These are phyloP conservation scores for Moxostoma hubbsi DNA, from an alignment of 2,797 vertebrate genomes.

Conservation along the genomic window DNA sequence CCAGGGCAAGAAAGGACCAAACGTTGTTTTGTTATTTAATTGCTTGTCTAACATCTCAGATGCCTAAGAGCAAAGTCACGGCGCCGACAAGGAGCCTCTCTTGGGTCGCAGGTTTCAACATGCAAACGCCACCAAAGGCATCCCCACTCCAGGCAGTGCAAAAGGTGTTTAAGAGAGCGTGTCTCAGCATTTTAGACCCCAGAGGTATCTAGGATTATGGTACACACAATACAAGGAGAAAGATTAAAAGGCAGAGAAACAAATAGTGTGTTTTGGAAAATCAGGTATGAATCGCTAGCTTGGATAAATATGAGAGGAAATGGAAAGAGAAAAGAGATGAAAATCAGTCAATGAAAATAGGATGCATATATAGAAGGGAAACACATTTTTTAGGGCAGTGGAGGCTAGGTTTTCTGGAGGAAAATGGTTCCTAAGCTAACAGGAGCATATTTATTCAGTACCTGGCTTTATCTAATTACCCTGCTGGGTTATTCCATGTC, in stretches of 20 bases:
- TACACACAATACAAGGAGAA: conserved; percentile 22
- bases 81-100: conserved; percentile 45
- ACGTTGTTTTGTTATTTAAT: conserved; percentile 22
- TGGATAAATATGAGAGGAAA: conserved; percentile 13
- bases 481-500: no score
- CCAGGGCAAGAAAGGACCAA: conserved; percentile 20
- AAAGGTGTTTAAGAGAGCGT: conserved; percentile 56
- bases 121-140: conserved; percentile 55
- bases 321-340: no score
- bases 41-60: conserved; percentile 41
- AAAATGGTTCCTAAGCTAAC: conserved; percentile 22
- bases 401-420: conserved; percentile 9
- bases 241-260: conserved; percentile 30
- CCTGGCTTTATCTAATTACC: background rate
- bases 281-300: background rate
- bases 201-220: conserved; percentile 54
- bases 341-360: no score
- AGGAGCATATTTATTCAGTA: background rate
- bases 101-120: conserved; percentile 59
- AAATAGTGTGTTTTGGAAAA: background rate
- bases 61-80: conserved; percentile 34
- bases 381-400: background rate
- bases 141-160: conserved; percentile 63
- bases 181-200: conserved; percentile 65
- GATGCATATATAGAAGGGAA: no score